A percentile compares a stretch with the other conserved stretches of the same genome.
These are phyloP conservation scores for Odontomachus brunneus DNA, from an alignment of 1,140 invertebrate genomes.

Conservation along the genomic window DNA sequence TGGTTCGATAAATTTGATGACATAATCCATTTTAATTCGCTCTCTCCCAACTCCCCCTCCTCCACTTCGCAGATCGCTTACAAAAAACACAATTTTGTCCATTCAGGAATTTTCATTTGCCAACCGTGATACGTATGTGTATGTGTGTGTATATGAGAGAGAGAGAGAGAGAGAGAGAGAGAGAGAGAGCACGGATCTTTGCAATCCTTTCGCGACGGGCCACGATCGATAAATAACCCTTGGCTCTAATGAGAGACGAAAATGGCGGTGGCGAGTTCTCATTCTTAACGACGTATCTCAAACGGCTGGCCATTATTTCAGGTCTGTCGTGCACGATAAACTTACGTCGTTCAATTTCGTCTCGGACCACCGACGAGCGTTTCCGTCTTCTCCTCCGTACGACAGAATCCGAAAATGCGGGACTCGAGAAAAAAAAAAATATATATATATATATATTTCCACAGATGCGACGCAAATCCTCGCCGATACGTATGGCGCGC, in stretches of 20 bases:
- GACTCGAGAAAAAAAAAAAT: too few species aligned
- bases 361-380: neutral
- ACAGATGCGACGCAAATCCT: too few species aligned
- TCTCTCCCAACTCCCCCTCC: neutral
- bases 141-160: too few species aligned
- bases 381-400: neutral
- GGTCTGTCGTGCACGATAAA: neutral
- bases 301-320: constrained; percentile 17
- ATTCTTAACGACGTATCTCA: constrained; percentile 5
- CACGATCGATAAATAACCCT: constrained; percentile 13
- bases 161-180: too few species aligned
- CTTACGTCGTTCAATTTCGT: constrained; percentile 17
- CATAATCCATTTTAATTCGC: neutral
- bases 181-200: neutral
- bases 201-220: neutral
- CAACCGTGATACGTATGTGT: too few species aligned
- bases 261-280: neutral
- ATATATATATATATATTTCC: too few species aligned
- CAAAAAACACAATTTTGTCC: neutral
- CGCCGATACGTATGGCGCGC: too few species aligned
- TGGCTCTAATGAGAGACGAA: constrained; percentile 15
- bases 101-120: constrained; percentile 9
- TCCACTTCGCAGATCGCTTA: too few species aligned
- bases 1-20: neutral
- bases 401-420: neutral